phyloP scores from a whole-genome alignment of 2,113 vertebrate species.

The Chaetodon auriga region DNA sequence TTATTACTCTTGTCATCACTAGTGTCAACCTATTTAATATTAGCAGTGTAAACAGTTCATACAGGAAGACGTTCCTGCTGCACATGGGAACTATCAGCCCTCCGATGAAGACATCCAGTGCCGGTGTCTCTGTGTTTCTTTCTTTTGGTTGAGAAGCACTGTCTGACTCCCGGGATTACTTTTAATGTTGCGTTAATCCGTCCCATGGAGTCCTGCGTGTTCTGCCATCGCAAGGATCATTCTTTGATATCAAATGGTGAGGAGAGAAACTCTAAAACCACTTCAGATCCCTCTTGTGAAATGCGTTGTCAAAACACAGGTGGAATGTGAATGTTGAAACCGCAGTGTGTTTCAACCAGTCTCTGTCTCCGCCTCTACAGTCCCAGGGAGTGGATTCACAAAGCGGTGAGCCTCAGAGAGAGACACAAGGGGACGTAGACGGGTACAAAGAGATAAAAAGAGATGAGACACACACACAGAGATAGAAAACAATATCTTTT shows the following conservation, averaged over 20 bases:
- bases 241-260: conserved; percentile 84
- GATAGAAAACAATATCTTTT: conserved; percentile 6
- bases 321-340: conserved; percentile 78
- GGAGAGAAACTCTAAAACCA: conserved; percentile 83
- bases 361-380: conserved; percentile 68
- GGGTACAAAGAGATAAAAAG: conserved; percentile 61
- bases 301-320: conserved; percentile 86
- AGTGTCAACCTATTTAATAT: conserved; percentile 73
- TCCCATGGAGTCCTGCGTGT: conserved; percentile 78
- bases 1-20: conserved; percentile 71
- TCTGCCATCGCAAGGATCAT: conserved; percentile 83
- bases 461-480: conserved; percentile 28
- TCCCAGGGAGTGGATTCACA: conserved; percentile 60
- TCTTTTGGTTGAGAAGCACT: conserved; percentile 59
- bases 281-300: conserved; percentile 79
- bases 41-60: conserved; percentile 71
- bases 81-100: conserved; percentile 54
- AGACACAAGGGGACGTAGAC: conserved; percentile 51
- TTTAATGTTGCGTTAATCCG: conserved; percentile 86
- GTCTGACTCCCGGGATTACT: conserved; percentile 83
- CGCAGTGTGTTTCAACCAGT: conserved; percentile 76
- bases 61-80: conserved; percentile 58
- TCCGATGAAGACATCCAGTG: conserved; percentile 62
- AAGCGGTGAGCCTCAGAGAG: conserved; percentile 58
- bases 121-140: conserved; percentile 66